Base-by-base conservation (phyloP, 2,888 invertebrate species). In the Dicyrtomina minuta region DNA sequence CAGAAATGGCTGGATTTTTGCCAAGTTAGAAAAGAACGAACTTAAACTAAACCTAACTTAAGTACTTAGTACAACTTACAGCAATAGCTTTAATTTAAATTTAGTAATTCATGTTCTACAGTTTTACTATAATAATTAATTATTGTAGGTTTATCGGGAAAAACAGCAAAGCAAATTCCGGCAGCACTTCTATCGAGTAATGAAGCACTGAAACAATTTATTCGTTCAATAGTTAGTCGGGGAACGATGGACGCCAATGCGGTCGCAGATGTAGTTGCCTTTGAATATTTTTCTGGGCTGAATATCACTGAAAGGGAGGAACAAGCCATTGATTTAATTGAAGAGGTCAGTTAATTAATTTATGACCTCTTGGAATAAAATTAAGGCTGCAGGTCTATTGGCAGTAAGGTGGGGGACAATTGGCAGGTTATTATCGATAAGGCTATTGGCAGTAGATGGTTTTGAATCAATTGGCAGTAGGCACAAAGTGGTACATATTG, bases 211-310 rank as follows among this genome's bases (percentile, higher is more conserved):
- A 71, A 72, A 39, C 67, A 75, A 20, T 77, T 75, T 39, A 70
- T 77, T n/a, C 70, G 75, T 1, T 60, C 70, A 0, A 46, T 74
- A 15, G 24, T 74, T 22, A 61, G 46, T 15, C 65, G 72, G 6
- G 62, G 59, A n/a, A 12, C 56, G 24, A 12, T 39, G 3, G 70
- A 73, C 24, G 43, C 71, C 0, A 75, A 77, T 15, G 27, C 70
- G 8, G 58, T 74, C 12, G 41, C 77, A 0, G 71, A 73, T 22
- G 44, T 77, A 33, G 66, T 70, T 2, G 17, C 73, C 15, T 77
- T 77, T 64, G 77, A 77, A 33, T 77, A 77, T 60, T 75, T 77
- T 65, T 70, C 73, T n/a, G 77, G 75, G 24, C 56, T 77, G 1
- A 74, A 75, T 68, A 66, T 73, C 0, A 73, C 69, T 0, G 69